Conservation (phyloP, 2,888 invertebrate genomes). For the Drosophila acutilabella region DNA sequence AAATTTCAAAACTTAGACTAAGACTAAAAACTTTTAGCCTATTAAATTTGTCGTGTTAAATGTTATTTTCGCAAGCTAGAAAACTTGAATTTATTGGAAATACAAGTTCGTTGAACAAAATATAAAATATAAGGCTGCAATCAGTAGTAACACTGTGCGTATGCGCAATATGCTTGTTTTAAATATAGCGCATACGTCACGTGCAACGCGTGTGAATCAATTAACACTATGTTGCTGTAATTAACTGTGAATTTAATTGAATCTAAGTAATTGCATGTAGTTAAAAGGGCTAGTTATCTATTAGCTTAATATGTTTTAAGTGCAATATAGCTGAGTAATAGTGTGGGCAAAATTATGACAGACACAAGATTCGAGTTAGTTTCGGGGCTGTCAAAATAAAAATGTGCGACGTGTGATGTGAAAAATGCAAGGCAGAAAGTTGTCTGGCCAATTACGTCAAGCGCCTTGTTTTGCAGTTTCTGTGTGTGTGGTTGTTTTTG, state of each 20-base stretch:
- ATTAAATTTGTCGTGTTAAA: no score
- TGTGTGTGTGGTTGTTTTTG: slow-evolving; percentile 21
- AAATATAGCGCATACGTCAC: slow-evolving; percentile 71
- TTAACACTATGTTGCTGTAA: slow-evolving; percentile 45
- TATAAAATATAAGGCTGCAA: no score
- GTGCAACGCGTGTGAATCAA: slow-evolving; percentile 56
- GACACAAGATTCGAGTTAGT: neutral
- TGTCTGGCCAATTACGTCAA: slow-evolving; percentile 75
- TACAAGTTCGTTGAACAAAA: no score
- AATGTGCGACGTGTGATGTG: slow-evolving; percentile 41
- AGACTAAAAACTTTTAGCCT: no score
- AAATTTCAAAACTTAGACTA: no score
- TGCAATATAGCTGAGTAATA: neutral
- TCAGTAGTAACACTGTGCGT: slow-evolving; percentile 41
- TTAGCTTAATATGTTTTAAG: neutral
- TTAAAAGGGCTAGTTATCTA: neutral
- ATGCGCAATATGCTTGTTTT: slow-evolving; percentile 45
- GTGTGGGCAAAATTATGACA: slow-evolving; percentile 4
- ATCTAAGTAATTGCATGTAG: slow-evolving; percentile 27
- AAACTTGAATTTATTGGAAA: no score
- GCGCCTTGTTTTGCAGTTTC: slow-evolving; percentile 62
- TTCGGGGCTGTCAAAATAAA: slow-evolving; percentile 27
- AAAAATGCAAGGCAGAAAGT: slow-evolving; percentile 48
- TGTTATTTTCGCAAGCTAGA: no score
- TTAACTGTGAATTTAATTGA: slow-evolving; percentile 6